Percentiles rank a stretch among this genome's conserved stretches.
Conservation (phyloP, 2,888 invertebrate species). For the Myathropa florea region DNA sequence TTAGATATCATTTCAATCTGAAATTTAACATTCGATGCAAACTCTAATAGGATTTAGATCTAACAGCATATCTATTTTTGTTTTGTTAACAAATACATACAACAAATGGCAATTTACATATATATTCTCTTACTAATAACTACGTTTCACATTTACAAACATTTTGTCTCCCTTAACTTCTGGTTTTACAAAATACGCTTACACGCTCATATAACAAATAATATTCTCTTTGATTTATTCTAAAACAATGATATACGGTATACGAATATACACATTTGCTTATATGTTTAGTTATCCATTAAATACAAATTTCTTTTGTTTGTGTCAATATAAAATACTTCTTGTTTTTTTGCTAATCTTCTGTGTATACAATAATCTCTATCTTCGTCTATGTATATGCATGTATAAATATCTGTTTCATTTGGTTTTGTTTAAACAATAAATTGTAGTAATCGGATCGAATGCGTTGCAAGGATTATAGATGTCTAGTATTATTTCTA, state of each 20-base stretch:
- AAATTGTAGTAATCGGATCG: slow-evolving; percentile 25
- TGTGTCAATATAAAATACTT: slow-evolving; percentile 23
- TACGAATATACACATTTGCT: slow-evolving; percentile 19
- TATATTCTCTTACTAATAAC: slow-evolving; percentile 27
- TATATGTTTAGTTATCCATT: slow-evolving; percentile 5
- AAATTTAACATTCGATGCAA: slow-evolving; percentile 65
- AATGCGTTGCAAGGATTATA: slow-evolving; percentile 56
- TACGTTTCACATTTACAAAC: slow-evolving; percentile 9
- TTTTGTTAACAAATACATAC: slow-evolving; percentile 42
- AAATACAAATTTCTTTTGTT: slow-evolving; percentile 35
- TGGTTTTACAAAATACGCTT: slow-evolving; percentile 55
- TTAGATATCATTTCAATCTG: slow-evolving; percentile 35
- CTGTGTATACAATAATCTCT: slow-evolving; percentile 42
- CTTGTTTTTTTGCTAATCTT: not conserved
- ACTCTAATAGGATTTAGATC: slow-evolving; percentile 47
- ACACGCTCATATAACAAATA: slow-evolving; percentile 35
- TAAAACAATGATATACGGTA: slow-evolving; percentile 62
- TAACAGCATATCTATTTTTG: slow-evolving; percentile 36
- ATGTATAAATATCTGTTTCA: slow-evolving; percentile 46
- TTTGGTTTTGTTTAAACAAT: slow-evolving; percentile 25
- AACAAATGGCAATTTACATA: slow-evolving; percentile 57
- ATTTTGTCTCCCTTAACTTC: not conserved
- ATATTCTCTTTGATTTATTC: slow-evolving; percentile 35
- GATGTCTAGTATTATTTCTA: not conserved
- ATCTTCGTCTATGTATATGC: slow-evolving; percentile 17